Conservation (phyloP, 1,140 invertebrate genomes). For the Harlomillsia oculata region DNA sequence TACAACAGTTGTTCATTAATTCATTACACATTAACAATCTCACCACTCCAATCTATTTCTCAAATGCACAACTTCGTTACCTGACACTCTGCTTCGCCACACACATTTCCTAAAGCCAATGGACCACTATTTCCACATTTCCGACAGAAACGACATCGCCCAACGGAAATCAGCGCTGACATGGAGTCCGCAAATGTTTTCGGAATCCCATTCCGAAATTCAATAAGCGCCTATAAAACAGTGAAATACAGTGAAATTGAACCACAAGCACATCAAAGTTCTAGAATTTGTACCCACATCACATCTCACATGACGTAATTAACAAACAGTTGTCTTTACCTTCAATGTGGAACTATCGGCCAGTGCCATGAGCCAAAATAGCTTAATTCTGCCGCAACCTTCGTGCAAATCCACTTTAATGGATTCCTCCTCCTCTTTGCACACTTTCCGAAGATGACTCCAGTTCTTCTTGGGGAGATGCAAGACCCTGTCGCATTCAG, state of each 20-base stretch:
- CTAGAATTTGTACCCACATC: too few relatives aligned
- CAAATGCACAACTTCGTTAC: slow-evolving; percentile 39
- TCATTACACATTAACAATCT: neutral
- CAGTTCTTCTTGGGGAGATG: slow-evolving; percentile 83
- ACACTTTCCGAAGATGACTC: slow-evolving; percentile 78
- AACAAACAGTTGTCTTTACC: slow-evolving; percentile 23
- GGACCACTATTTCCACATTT: slow-evolving; percentile 69
- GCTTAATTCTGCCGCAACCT: slow-evolving; percentile 85
- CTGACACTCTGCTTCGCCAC: slow-evolving; percentile 85
- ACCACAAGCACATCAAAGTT: neutral
- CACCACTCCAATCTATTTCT: neutral
- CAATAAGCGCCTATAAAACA: slow-evolving; percentile 59
- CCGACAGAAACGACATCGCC: slow-evolving; percentile 86
- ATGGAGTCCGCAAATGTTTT: slow-evolving; percentile 40
- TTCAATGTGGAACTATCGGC: slow-evolving; percentile 88
- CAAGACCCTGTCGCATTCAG: slow-evolving; percentile 88
- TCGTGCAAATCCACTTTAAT: slow-evolving; percentile 86
- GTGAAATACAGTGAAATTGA: neutral
- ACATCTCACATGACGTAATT: neutral
- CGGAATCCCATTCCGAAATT: slow-evolving; percentile 68
- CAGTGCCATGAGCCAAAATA: slow-evolving; percentile 87
- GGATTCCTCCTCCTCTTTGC: slow-evolving; percentile 90
- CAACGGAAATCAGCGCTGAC: slow-evolving; percentile 45
- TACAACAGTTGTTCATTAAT: neutral
- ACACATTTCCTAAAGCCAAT: slow-evolving; percentile 83